Base-by-base conservation (phyloP, 1,140 invertebrate genomes). In the Hypsibius dujardini region DNA sequence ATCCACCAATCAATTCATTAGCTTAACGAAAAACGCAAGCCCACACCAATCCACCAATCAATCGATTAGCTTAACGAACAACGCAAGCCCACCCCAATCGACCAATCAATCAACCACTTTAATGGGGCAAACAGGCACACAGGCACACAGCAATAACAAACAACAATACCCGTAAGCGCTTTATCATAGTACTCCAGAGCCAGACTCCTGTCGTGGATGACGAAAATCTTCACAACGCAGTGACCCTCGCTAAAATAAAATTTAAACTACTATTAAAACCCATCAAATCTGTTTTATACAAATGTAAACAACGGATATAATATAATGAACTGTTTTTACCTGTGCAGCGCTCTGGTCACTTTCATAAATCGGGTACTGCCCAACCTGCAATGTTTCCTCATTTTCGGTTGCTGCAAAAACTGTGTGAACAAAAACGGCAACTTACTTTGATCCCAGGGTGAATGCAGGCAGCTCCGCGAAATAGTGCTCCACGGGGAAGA, bases 361-460 rank as follows among this genome's bases (percentile, higher is more conserved):
- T 99, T 99, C 69, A 99, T 88, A 81, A 99, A 99, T 77, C 95
- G 83, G 67, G 95, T 98, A 75, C 92, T 95, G 42, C 95, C 95
- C 78, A 98, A 84, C 79, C 93, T 98, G 76, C 59, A 81, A 76
- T 77, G 75, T 74, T 74, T 50, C 46, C 46, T n/a, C 46, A 2
- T n/a, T 47, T 70, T 28, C 28, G 28, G 28, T 28, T 28, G 71
- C 56, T 71, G 71, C 50, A 70, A 50, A 74, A 69, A 71, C 69
- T 67, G 71, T 73, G 46, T 71, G 72, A 70, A 72, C 59, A 70
- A 70, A 67, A 46, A 46, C 46, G 71, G 59, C 59, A 56, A 83
- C 82, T 85, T 82, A 93, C 91, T 89, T 94, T 73, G 84, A 83
- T 79, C 93, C 90, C 82, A 90, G 95, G 71, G 87, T 83, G 76